Conservation (phyloP, 2,888 invertebrate genomes). For the Andrena bicolor region DNA sequence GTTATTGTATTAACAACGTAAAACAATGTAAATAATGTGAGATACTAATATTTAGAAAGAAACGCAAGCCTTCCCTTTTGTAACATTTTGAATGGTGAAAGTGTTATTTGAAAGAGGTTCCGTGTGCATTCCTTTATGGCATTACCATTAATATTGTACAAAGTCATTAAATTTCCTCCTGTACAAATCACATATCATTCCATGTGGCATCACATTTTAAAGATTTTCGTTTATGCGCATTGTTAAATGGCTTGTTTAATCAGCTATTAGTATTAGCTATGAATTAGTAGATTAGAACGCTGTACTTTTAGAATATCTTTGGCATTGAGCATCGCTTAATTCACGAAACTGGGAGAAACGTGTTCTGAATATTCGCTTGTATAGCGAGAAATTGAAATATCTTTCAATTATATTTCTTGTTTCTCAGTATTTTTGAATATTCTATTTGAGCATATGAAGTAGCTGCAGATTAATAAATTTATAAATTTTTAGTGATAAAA, state of each 20-base stretch:
- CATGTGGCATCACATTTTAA: not conserved
- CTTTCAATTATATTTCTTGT: not conserved
- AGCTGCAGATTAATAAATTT: too few species aligned
- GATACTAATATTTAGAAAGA: too few species aligned
- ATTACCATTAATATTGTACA: not conserved
- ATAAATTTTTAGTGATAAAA: not conserved
- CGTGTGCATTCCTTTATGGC: not conserved
- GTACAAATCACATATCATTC: not conserved
- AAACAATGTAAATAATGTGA: too few species aligned
- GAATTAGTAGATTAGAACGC: conserved; percentile 30
- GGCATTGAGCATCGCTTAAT: conserved; percentile 9
- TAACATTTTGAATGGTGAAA: not conserved
- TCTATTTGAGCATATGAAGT: too few species aligned
- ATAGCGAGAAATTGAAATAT: not conserved
- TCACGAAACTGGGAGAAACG: not conserved
- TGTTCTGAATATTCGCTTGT: not conserved
- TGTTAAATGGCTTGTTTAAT: conserved; percentile 26
- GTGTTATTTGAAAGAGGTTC: not conserved
- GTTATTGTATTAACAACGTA: not conserved
- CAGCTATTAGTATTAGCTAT: conserved; percentile 8
- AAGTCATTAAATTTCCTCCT: not conserved
- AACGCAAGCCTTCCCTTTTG: too few species aligned
- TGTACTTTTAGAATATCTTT: not conserved
- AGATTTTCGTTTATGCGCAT: not conserved
- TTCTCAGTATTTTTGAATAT: not conserved